These are phyloP conservation scores for Microtus oregoni DNA, from an alignment of 2,113 vertebrate species.

Conservation along the genomic window DNA sequence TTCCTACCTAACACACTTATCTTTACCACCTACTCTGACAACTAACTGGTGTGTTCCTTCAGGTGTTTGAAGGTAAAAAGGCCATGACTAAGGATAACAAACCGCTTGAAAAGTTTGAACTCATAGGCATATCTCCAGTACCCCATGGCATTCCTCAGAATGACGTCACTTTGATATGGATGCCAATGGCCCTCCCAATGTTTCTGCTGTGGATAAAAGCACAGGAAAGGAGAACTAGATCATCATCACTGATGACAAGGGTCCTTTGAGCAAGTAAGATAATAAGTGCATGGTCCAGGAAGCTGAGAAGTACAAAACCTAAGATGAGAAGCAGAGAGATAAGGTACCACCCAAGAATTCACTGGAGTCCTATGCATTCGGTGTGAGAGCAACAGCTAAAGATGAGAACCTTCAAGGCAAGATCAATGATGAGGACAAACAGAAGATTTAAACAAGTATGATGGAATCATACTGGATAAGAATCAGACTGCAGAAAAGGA, in stretches of 20 bases:
- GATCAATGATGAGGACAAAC: neutral
- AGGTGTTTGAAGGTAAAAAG: neutral
- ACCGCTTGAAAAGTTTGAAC: neutral
- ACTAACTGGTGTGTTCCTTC: neutral
- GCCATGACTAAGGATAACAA: neutral
- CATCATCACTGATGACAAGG: neutral
- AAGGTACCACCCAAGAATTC: neutral
- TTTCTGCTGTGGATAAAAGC: neutral
- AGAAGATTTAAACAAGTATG: neutral
- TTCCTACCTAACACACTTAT: neutral
- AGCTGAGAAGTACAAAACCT: neutral
- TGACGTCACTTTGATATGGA: neutral
- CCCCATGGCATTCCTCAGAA: neutral
- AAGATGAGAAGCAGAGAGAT: neutral
- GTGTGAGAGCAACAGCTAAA: neutral
- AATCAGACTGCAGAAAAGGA: neutral
- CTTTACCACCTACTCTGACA: neutral
- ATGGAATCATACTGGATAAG: neutral
- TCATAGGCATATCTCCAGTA: neutral
- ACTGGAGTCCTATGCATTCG: neutral
- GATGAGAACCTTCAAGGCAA: neutral
- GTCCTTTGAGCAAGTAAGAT: neutral
- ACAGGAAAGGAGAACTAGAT: neutral
- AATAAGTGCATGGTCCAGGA: neutral
- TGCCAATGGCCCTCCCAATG: neutral